Conservation (phyloP, 1,140 invertebrate species). For the Heliconius melpomene region DNA sequence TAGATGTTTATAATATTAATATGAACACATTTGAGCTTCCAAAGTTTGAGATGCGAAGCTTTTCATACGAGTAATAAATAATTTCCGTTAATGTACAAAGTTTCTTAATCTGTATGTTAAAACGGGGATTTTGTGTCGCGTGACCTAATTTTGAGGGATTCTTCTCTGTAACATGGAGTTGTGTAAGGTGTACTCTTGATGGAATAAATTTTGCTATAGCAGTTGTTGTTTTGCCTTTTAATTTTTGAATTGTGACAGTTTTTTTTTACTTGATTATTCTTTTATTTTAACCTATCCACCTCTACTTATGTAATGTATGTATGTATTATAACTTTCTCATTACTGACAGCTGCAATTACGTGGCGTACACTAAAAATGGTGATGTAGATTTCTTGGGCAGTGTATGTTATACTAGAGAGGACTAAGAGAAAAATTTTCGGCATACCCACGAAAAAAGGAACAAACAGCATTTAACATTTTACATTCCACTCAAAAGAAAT, state of each 20-base stretch:
- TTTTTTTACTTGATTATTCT: too few relatives aligned
- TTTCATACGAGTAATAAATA: slow-evolving; percentile 11
- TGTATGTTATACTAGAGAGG: too few relatives aligned
- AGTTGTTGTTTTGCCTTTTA: too few relatives aligned
- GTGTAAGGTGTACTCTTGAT: not conserved
- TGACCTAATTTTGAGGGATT: slow-evolving; percentile 10
- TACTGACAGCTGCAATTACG: too few relatives aligned
- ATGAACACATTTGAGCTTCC: slow-evolving; percentile 23
- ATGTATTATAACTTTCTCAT: too few relatives aligned
- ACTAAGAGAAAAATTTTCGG: too few relatives aligned
- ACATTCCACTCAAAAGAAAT: not conserved
- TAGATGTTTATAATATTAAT: slow-evolving; percentile 30
- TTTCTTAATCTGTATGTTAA: slow-evolving; percentile 12
- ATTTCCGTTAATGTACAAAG: slow-evolving; percentile 14
- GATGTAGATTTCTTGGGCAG: too few relatives aligned
- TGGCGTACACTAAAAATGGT: too few relatives aligned
- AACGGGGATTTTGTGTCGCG: slow-evolving; percentile 4
- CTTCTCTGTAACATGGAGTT: not conserved
- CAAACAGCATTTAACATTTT: too few relatives aligned
- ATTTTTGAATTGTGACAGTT: too few relatives aligned
- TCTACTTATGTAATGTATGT: too few relatives aligned
- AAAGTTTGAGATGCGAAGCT: slow-evolving; percentile 18
- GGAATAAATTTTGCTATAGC: not conserved
- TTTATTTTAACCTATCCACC: too few relatives aligned
- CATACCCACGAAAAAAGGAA: not conserved